phyloP scores from a whole-genome alignment of 2,797 vertebrate genomes.

The Pogonophryne albipinna region DNA sequence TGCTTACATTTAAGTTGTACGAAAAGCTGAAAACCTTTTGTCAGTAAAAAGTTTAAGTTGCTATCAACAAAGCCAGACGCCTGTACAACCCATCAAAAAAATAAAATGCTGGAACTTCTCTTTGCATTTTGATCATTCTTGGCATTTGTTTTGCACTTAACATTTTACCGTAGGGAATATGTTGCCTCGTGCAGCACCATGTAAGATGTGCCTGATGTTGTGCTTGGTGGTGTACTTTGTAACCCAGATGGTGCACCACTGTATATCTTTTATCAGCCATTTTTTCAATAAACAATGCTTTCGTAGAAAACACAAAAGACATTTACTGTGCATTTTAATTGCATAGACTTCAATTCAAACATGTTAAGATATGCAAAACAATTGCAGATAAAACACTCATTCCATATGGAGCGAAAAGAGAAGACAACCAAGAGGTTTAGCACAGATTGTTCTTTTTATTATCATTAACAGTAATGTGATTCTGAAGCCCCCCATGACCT shows the following conservation, averaged over 20 bases:
- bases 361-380: conserved; percentile 64
- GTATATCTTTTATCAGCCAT: conserved; percentile 70
- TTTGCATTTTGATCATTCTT: conserved; percentile 48
- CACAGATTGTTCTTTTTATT: conserved; percentile 87
- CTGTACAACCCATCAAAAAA: conserved; percentile 17
- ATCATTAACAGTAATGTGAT: conserved; percentile 87
- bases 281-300: conserved; percentile 49
- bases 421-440: conserved; percentile 79
- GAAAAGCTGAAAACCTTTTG: conserved; percentile 35
- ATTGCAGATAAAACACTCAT: conserved; percentile 75
- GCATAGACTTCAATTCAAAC: conserved; percentile 53
- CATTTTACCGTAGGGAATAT: conserved; percentile 56
- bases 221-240: conserved; percentile 54
- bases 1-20: conserved; percentile 12
- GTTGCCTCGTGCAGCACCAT: conserved; percentile 47
- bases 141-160: conserved; percentile 46
- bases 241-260: conserved; percentile 76
- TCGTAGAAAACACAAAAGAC: conserved; percentile 44
- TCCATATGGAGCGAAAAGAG: conserved; percentile 75
- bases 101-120: conserved; percentile 35
- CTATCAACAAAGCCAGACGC: conserved; percentile 34
- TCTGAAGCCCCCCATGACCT: conserved; percentile 83
- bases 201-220: conserved; percentile 68
- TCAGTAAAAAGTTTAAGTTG: conserved; percentile 32
- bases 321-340: conserved; percentile 76